These are phyloP conservation scores for Panthera leo DNA, from an alignment of 2,113 vertebrate genomes.

Conservation along the genomic window DNA sequence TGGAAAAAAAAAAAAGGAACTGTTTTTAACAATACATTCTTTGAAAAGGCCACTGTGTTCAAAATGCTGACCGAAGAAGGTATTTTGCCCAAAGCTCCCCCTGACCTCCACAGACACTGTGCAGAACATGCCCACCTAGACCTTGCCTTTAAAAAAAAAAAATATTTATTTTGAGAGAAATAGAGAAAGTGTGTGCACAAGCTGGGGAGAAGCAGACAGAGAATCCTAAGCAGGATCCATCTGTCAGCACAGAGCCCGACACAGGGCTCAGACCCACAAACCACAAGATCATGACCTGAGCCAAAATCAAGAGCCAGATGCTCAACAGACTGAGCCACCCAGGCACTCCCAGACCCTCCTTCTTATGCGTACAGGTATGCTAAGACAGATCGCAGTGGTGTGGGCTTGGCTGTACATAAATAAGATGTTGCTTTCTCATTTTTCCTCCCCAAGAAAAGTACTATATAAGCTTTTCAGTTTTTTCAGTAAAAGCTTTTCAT, in stretches of 20 bases:
- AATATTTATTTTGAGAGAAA: no score
- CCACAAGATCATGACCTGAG: no score
- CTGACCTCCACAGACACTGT: no score
- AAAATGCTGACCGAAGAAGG: neutral
- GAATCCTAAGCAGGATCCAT: no score
- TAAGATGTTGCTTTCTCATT: neutral
- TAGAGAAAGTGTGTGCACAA: no score
- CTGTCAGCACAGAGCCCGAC: no score
- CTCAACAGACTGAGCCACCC: no score
- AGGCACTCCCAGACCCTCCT: no score
- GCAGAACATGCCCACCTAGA: neutral
- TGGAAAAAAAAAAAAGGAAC: conserved; percentile 64
- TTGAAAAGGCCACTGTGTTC: neutral
- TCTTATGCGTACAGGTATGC: rapidly evolving
- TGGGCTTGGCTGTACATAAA: neutral
- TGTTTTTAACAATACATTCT: neutral
- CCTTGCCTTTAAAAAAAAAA: neutral
- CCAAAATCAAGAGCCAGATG: no score
- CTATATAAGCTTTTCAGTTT: neutral
- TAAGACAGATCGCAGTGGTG: neutral
- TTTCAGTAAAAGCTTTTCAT: neutral
- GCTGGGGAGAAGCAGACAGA: no score
- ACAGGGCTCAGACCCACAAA: no score
- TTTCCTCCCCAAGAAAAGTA: neutral
- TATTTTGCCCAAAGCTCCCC: neutral